Evolutionary conservation across 2,888 invertebrate genomes (phyloP), one percentile per base, ranked within the genome.

Genomic region (Pachliopta kotzebuea): DNA sequence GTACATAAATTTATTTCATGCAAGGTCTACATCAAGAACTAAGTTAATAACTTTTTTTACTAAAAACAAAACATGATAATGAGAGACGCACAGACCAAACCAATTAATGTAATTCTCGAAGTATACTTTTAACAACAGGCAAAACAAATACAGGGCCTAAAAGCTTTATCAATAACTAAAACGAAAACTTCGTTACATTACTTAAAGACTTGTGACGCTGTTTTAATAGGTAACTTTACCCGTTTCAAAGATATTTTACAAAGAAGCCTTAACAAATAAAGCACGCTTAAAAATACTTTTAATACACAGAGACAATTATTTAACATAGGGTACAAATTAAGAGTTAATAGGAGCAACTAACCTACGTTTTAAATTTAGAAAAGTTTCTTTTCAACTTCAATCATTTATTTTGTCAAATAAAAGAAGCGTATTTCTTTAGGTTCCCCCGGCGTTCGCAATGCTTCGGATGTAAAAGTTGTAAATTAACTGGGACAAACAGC

Each of bases 401-500:
- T 55, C 14, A 37, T 59, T 21, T 59, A 54, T 56, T 57, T 21
- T 20, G 57, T 54, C n/a, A 49, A 45, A 61, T 37, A 53, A 42
- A 63, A 61, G 26, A 29, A 20, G 53, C 53, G 18, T 60, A 42
- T 61, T 65, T 65, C 65, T 65, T 65, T 45, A 56, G 20, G 57
- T 53, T 61, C n/a, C 20, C 49, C 29, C 61, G 23, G 14, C n/a
- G 61, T 61, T 61, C 57, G 56, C 60, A 23, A 58, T n/a, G 49
- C 54, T 61, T 57, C 65, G 65, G 65, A 61, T 65, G 61, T 65
- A 65, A 65, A 61, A 65, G 65, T 49, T 49, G 57, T 65, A 65
- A 65, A 65, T 65, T 65, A 65, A 65, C 65, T 65, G 61, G 65
- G 61, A 65, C 65, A 65, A 65, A 65, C 61, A 65, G 65, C 53